Evolutionary conservation across 2,888 invertebrate species (phyloP).

Genomic region (Scaptomyza reducta): DNA sequence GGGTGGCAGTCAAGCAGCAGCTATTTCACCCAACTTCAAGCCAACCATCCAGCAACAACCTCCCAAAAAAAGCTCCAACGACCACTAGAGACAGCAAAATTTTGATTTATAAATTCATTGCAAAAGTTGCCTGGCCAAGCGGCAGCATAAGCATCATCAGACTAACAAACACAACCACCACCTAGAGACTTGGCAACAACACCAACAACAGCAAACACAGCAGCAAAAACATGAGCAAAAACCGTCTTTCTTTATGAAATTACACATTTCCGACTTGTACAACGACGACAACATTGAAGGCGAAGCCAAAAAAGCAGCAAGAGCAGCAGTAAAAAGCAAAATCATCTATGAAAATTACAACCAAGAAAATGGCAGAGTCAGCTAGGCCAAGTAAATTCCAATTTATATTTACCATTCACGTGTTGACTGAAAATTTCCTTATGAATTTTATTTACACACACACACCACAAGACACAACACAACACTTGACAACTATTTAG

Average conservation of each 20-base stretch:
- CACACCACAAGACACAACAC: slow-evolving; percentile 27
- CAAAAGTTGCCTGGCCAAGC: slow-evolving; percentile 76
- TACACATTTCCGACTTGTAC: slow-evolving; percentile 79
- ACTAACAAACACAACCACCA: slow-evolving; percentile 59
- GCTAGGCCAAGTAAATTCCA: slow-evolving; percentile 15
- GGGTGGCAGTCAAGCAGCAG: slow-evolving; percentile 37
- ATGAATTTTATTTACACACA: slow-evolving; percentile 51
- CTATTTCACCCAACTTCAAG: slow-evolving; percentile 24
- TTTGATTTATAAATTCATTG: slow-evolving; percentile 80
- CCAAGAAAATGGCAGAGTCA: slow-evolving; percentile 26
- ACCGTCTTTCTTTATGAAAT: slow-evolving; percentile 76
- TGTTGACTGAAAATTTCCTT: slow-evolving; percentile 57
- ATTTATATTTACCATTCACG: slow-evolving; percentile 22
- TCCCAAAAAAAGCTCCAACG: slow-evolving; percentile 35
- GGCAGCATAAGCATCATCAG: slow-evolving; percentile 58
- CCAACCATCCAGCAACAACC: slow-evolving; percentile 2
- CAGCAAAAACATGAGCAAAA: slow-evolving; percentile 57
- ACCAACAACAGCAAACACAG: slow-evolving; percentile 30
- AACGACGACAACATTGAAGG: slow-evolving; percentile 71
- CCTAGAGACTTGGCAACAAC: slow-evolving; percentile 67
- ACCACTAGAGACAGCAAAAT: slow-evolving; percentile 72
- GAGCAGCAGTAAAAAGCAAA: slow-evolving; percentile 37
- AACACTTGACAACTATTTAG: slow-evolving; percentile 44
- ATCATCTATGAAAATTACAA: slow-evolving; percentile 41
- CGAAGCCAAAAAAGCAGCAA: slow-evolving; percentile 56